Conservation (phyloP, 2,113 vertebrate species). For the Nothocercus julius region DNA sequence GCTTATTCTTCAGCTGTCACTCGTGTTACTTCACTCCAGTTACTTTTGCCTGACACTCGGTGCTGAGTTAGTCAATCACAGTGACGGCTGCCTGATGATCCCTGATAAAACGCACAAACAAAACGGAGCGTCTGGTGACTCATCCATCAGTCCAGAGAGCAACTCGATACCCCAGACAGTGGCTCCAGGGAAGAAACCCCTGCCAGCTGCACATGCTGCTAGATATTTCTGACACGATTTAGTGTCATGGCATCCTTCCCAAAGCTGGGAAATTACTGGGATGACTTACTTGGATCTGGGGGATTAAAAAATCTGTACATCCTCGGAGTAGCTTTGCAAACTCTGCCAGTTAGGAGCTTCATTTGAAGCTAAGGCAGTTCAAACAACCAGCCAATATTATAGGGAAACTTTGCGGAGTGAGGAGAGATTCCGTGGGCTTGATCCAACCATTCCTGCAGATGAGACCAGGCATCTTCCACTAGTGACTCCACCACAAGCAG, state of each 20-base stretch:
- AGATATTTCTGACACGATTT: neutral
- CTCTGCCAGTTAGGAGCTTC: neutral
- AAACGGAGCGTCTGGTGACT: constrained; percentile 49
- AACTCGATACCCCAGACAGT: constrained; percentile 14
- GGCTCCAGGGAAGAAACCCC: constrained; percentile 21
- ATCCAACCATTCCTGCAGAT: neutral
- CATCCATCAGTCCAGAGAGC: constrained; percentile 41
- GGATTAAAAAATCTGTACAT: neutral
- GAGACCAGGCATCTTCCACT: neutral
- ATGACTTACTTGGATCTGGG: constrained; percentile 2
- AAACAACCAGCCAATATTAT: neutral
- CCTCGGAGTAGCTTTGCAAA: neutral
- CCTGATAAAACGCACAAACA: constrained; percentile 59
- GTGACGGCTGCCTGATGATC: constrained; percentile 66
- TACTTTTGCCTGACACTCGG: constrained; percentile 56
- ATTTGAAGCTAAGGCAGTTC: neutral
- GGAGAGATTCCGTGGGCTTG: neutral
- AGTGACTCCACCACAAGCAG: neutral
- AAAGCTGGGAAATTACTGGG: neutral
- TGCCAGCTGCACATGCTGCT: neutral
- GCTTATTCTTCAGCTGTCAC: constrained; percentile 73
- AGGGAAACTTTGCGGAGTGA: neutral
- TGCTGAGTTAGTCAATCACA: constrained; percentile 46
- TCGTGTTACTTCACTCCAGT: constrained; percentile 54
- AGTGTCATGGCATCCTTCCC: neutral